Evolutionary conservation across 1,140 invertebrate species (phyloP).

Genomic region (Drosophila rhopaloa): DNA sequence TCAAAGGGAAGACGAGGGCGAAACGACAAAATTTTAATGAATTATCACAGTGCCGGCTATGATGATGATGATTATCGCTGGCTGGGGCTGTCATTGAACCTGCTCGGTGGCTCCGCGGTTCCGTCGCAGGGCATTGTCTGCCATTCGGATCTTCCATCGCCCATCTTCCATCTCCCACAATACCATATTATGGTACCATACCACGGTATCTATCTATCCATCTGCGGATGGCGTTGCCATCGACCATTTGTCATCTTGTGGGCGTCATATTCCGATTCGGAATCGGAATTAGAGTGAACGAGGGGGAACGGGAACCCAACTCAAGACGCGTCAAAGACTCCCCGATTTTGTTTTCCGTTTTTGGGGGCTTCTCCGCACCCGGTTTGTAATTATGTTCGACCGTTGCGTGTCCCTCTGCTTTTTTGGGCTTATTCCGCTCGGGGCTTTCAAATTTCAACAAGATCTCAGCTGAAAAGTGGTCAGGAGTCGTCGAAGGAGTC

Average conservation of each 20-base stretch:
- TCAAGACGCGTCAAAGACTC: conserved; percentile 22
- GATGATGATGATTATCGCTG: conserved; percentile 44
- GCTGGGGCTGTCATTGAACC: conserved; percentile 46
- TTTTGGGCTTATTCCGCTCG: conserved; percentile 16
- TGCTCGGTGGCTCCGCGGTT: conserved; percentile 22
- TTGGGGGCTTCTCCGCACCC: conserved; percentile 9
- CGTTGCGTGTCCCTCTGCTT: conserved; percentile 12
- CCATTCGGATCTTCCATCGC: conserved; percentile 13
- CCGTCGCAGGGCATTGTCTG: conserved; percentile 33
- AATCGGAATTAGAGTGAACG: conserved; percentile 24
- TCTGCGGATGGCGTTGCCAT: conserved; percentile 27
- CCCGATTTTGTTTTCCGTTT: conserved; percentile 12
- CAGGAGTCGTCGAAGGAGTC: conserved; percentile 3
- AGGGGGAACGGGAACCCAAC: background rate
- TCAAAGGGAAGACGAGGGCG: conserved; percentile 4
- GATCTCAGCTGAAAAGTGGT: conserved; percentile 54
- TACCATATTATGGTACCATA: conserved; percentile 12
- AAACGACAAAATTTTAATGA: conserved; percentile 48
- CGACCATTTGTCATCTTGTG: conserved; percentile 61
- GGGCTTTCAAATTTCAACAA: conserved; percentile 65
- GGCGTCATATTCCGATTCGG: conserved; percentile 32
- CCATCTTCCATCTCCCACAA: too few species aligned
- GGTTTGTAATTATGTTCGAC: conserved; percentile 45
- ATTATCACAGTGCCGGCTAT: conserved; percentile 40
- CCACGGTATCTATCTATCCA: conserved; percentile 8